Conservation (phyloP, 1,140 invertebrate genomes). For the Calephelis nemesis region DNA sequence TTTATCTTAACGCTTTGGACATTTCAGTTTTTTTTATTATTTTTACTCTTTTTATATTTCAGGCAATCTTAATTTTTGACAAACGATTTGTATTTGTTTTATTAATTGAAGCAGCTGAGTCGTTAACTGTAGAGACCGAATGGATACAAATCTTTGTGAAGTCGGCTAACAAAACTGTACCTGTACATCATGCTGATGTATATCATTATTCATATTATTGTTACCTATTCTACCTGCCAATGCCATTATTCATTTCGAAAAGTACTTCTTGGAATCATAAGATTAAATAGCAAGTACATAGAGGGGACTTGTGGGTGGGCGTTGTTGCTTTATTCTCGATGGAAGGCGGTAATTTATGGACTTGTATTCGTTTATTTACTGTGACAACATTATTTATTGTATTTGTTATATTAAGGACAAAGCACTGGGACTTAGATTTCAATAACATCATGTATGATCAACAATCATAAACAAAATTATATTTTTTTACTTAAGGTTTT, state of each 20-base stretch:
- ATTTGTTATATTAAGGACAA: neutral
- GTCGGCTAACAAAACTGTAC: neutral
- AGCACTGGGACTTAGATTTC: too few relatives aligned
- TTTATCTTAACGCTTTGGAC: neutral
- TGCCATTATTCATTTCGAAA: conserved; percentile 48
- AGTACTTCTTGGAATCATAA: conserved; percentile 56
- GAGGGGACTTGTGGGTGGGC: conserved; percentile 65
- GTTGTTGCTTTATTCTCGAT: conserved; percentile 53
- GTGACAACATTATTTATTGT: conserved; percentile 16
- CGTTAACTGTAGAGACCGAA: too few relatives aligned
- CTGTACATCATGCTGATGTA: neutral
- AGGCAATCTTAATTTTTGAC: too few relatives aligned
- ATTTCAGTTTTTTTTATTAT: neutral
- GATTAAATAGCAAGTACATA: conserved; percentile 43
- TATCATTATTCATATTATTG: conserved; percentile 9
- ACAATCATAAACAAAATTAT: too few relatives aligned
- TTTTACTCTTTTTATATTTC: neutral
- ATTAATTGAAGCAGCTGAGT: too few relatives aligned
- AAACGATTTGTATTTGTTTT: too few relatives aligned
- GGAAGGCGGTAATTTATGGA: conserved; percentile 53
- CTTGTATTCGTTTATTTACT: conserved; percentile 18
- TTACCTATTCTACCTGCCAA: conserved; percentile 29
- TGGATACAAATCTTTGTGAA: too few relatives aligned
- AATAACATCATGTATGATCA: too few relatives aligned
- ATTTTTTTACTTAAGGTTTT: too few relatives aligned